Evolutionary conservation across 1,140 invertebrate species (phyloP).

Genomic region (Heliothis subflexa): DNA sequence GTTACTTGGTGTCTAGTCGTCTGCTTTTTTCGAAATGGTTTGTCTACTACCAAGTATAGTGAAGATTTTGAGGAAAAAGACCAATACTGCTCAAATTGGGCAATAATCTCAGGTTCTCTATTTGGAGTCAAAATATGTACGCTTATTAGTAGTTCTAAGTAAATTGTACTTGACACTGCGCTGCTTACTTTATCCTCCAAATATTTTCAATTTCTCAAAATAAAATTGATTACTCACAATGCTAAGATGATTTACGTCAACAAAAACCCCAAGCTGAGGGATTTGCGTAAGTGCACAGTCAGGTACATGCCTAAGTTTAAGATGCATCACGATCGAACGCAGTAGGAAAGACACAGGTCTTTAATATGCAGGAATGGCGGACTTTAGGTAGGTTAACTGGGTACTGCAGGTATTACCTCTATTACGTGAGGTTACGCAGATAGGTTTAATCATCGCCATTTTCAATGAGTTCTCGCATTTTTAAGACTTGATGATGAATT

Average conservation of each 20-base stretch:
- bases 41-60: no score
- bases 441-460: no score
- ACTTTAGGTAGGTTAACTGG: not conserved
- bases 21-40: no score
- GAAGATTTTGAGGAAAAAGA: no score
- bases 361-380: not conserved
- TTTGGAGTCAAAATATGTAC: no score
- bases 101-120: no score
- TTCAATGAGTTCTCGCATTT: no score
- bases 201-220: not conserved
- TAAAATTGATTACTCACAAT: constrained; percentile 12
- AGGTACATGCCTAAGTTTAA: not conserved
- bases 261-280: constrained; percentile 8
- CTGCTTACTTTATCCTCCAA: not conserved
- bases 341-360: not conserved
- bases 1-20: no score
- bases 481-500: not conserved
- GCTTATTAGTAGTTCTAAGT: not conserved
- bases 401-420: not conserved
- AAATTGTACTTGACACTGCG: not conserved
- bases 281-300: not conserved
- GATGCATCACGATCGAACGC: not conserved
- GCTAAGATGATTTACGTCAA: constrained; percentile 12
- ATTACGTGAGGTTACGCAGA: not conserved
- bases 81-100: no score